phyloP scores from a whole-genome alignment of 2,113 vertebrate genomes.

The Dinomys branickii region DNA sequence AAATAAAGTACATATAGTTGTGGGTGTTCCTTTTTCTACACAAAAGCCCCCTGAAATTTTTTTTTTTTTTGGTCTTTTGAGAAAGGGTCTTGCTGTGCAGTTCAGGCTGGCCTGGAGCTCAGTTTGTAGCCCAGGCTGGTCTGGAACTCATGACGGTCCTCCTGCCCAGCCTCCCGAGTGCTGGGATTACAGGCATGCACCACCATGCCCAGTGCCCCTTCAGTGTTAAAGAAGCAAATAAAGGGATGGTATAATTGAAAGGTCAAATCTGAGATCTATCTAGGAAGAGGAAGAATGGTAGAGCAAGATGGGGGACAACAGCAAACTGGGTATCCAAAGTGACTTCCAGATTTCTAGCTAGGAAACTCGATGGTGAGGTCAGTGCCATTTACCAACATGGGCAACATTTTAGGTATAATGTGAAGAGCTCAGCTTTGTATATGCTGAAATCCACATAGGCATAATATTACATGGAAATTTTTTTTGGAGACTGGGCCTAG shows the following conservation, averaged over 20 bases:
- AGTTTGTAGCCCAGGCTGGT: no score
- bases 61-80: no score
- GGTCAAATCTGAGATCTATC: background rate
- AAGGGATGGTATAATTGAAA: background rate
- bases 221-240: slow-evolving; percentile 10
- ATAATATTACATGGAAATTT: background rate
- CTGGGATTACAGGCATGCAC: no score
- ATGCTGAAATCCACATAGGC: background rate
- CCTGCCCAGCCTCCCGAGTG: no score
- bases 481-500: background rate
- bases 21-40: background rate
- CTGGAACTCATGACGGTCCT: no score
- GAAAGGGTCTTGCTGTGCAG: no score
- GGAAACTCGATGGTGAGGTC: background rate
- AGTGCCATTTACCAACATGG: background rate
- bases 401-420: background rate
- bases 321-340: background rate
- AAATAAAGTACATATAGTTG: background rate
- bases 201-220: no score
- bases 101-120: no score
- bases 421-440: background rate
- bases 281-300: background rate
- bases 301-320: background rate
- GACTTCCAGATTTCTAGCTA: background rate
- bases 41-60: background rate